Percentiles rank a stretch among this genome's conserved stretches.
Evolutionary conservation across 2,888 invertebrate species (phyloP).

Genomic region (Synanthedon tipuliformis): DNA sequence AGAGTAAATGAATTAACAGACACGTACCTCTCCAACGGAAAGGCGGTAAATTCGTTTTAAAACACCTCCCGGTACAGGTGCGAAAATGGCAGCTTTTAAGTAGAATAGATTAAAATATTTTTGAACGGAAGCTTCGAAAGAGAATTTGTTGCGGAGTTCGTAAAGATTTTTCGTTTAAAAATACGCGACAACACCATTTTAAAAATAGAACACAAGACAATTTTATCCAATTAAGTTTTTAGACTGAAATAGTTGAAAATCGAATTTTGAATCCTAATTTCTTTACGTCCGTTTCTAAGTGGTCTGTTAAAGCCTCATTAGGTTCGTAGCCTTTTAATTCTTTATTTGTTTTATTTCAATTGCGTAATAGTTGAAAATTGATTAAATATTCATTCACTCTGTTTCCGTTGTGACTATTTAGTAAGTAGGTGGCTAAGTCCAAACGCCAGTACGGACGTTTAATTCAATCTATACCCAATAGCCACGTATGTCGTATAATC

Average conservation of each 20-base stretch:
- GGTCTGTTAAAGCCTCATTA: too few relatives aligned
- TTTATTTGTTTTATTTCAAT: too few relatives aligned
- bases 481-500: conserved; percentile 9
- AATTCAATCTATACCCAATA: conserved; percentile 19
- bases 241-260: neutral
- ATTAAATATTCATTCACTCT: too few relatives aligned
- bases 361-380: too few relatives aligned
- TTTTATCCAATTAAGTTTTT: neutral
- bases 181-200: neutral
- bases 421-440: conserved; percentile 4
- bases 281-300: too few relatives aligned
- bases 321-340: too few relatives aligned
- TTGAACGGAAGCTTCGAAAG: conserved; percentile 15
- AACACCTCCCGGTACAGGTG: conserved; percentile 53
- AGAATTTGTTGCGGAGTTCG: neutral
- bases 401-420: neutral
- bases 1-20: conserved; percentile 66
- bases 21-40: conserved; percentile 43
- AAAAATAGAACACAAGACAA: neutral
- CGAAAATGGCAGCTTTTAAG: conserved; percentile 52
- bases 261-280: too few relatives aligned
- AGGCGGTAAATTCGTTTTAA: conserved; percentile 58
- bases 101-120: conserved; percentile 52
- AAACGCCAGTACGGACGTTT: conserved; percentile 13
- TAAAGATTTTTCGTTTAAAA: too few relatives aligned